phyloP scores from a whole-genome alignment of 2,113 vertebrate genomes.

The Otis tarda region DNA sequence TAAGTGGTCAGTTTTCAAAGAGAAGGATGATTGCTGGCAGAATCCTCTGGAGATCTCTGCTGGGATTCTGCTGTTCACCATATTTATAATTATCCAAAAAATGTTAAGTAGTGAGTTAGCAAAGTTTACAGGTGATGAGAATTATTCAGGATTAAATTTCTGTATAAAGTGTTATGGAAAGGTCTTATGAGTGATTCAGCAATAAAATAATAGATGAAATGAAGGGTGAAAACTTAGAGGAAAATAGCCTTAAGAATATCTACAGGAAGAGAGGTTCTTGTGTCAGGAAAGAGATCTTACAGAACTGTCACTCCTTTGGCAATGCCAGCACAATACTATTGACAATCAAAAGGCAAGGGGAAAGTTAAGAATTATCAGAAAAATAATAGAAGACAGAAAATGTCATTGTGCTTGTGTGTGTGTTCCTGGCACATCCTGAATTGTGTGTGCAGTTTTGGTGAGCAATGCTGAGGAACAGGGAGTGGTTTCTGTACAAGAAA shows the following conservation, averaged over 20 bases:
- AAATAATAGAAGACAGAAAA: neutral
- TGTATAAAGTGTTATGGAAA: neutral
- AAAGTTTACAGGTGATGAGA: neutral
- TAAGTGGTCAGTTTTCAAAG: conserved; percentile 49
- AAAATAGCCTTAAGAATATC: neutral
- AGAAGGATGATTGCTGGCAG: conserved; percentile 10
- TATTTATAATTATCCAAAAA: conserved; percentile 3
- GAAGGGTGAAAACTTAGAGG: neutral
- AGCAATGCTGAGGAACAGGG: neutral
- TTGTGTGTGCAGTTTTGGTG: neutral
- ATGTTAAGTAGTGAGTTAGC: neutral
- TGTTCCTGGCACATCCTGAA: neutral
- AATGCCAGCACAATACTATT: neutral
- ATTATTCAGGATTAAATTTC: neutral
- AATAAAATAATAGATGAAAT: neutral
- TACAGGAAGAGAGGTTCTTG: neutral
- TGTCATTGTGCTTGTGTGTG: neutral
- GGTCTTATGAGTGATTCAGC: neutral
- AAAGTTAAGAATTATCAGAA: neutral
- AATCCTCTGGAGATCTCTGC: conserved; percentile 22
- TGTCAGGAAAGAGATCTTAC: neutral
- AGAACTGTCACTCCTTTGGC: neutral
- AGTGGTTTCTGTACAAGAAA: neutral
- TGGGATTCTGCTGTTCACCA: neutral
- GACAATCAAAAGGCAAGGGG: neutral